These are phyloP conservation scores for Panzeria rudis DNA, from an alignment of 2,888 invertebrate genomes.

Conservation along the genomic window DNA sequence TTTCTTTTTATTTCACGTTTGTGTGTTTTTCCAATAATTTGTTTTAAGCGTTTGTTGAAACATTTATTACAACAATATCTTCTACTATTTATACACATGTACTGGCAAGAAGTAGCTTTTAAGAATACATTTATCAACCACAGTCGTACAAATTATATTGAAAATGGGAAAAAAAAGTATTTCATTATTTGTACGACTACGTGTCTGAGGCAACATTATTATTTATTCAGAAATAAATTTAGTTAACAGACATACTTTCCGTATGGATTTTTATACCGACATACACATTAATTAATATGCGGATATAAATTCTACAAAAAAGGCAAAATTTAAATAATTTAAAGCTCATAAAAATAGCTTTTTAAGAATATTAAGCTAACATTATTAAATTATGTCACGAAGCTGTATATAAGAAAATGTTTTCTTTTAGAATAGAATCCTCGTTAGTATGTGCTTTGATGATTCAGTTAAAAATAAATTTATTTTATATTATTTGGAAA, in stretches of 20 bases:
- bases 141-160: conserved; percentile 5
- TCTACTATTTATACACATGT: not conserved
- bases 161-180: conserved; percentile 1
- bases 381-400: conserved; percentile 46
- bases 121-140: conserved; percentile 47
- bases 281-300: conserved; percentile 6
- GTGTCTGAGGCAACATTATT: conserved; percentile 29
- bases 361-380: not conserved
- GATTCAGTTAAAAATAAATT: too few species aligned
- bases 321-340: conserved; percentile 5
- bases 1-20: not conserved
- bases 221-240: conserved; percentile 11
- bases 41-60: conserved; percentile 32
- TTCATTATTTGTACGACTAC: conserved; percentile 31
- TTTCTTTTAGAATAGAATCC: not conserved
- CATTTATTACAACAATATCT: conserved; percentile 23
- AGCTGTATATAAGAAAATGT: not conserved
- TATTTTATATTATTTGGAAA: too few species aligned
- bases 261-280: conserved; percentile 2
- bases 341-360: not conserved
- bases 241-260: not conserved
- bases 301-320: conserved; percentile 37
- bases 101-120: conserved; percentile 9
- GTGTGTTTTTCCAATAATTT: conserved; percentile 39
- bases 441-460: too few species aligned